Percentiles rank a stretch among this genome's conserved stretches.
These are phyloP conservation scores for Achroia grisella DNA, from an alignment of 1,140 invertebrate species.

Conservation along the genomic window DNA sequence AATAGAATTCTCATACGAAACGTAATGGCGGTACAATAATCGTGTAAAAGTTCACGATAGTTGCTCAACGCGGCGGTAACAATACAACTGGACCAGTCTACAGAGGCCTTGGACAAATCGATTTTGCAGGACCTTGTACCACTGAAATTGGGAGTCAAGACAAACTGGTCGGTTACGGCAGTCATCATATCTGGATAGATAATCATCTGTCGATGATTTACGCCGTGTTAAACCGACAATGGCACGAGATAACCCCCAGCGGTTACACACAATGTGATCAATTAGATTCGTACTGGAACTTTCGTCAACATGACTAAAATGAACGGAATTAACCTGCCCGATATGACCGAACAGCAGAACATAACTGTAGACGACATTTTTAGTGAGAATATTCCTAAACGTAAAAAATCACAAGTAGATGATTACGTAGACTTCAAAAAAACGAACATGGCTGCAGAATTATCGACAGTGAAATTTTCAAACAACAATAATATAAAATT, in stretches of 20 bases:
- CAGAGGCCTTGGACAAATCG: constrained; percentile 37
- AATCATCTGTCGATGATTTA: constrained; percentile 70
- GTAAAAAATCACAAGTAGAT: constrained; percentile 30
- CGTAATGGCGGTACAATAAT: constrained; percentile 67
- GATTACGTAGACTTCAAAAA: constrained; percentile 19
- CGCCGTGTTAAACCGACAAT: constrained; percentile 66
- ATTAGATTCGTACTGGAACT: constrained; percentile 36
- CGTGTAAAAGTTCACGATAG: constrained; percentile 71
- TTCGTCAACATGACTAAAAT: constrained; percentile 58
- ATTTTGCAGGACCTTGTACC: constrained; percentile 18
- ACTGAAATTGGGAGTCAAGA: constrained; percentile 25
- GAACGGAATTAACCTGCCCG: constrained; percentile 40
- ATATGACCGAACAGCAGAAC: constrained; percentile 44
- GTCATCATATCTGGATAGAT: constrained; percentile 51
- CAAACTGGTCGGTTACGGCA: constrained; percentile 39
- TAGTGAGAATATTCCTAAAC: constrained; percentile 35
- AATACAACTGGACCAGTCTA: constrained; percentile 38
- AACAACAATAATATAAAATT: constrained; percentile 29
- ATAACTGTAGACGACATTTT: constrained; percentile 46
- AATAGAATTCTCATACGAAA: constrained; percentile 72
- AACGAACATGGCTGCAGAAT: constrained; percentile 10
- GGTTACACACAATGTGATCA: constrained; percentile 57
- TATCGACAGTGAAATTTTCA: constrained; percentile 11
- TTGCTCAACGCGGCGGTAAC: constrained; percentile 58
- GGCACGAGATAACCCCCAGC: constrained; percentile 45